Base-by-base conservation (phyloP, 2,113 vertebrate genomes). In the Lathamus discolor region DNA sequence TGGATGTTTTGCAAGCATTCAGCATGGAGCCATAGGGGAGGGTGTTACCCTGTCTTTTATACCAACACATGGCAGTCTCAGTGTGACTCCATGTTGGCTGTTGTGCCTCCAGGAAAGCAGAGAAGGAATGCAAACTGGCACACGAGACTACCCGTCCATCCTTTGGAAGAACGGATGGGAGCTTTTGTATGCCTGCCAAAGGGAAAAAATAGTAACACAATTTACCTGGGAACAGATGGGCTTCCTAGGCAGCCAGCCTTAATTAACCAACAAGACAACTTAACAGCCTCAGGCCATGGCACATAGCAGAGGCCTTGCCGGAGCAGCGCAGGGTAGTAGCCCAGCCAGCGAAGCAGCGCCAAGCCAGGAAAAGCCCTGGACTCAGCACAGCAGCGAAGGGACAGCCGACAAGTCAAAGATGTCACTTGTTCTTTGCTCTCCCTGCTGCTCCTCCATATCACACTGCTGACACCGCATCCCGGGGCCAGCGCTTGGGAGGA, bases 171-270 rank as follows among this genome's bases (percentile, higher is more conserved):
- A 37, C 49, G 37, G 78, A 57, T 27, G 73, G 76, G 86, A 88
- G 93, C 43, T 93, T 85, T 25, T 83, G 85, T 74, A 57, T 1
- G 8, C 63, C 49, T 90, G 93, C 92, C 94, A 88, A 90, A 77
- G 75, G 44, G 41, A 85, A 75, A 11, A 41, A 76, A 49, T 20
- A 92, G 86, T 83, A 72, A 33, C 78, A 82, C 62, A 72, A 61
- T 97, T 92, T 88, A 92, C 95, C 90, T 75, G 91, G 91, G 83
- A 95, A 86, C 96, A 97, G 96, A 97, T 94, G 95, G 94, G 46
- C n/a, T 69, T 61, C 62, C 94, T 66, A 87, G 93, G 92, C 93
- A 90, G 84, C 70, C 88, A 57, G 94, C 87, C 92, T 94, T 96
- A 95, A 96, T 97, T 96, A 97, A 96, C 92, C 88, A 86, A 75